These are phyloP conservation scores for Halcyon malimbica DNA, from an alignment of 2,113 vertebrate species.

Conservation along the genomic window DNA sequence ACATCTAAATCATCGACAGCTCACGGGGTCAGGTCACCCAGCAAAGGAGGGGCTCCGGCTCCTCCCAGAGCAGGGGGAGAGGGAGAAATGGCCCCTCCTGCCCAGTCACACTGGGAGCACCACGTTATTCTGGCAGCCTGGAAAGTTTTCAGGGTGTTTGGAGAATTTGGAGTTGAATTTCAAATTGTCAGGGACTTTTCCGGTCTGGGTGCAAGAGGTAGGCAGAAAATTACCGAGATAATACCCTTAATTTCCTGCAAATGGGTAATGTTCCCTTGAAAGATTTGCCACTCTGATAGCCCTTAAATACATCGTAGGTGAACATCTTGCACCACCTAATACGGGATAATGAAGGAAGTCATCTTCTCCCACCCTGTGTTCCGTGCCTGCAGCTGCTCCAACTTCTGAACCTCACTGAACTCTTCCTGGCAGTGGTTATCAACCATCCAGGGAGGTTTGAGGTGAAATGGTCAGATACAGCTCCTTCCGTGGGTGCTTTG, in stretches of 20 bases:
- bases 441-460: neutral
- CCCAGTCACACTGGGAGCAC: neutral
- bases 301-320: neutral
- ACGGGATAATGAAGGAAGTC: neutral
- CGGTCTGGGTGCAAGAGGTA: neutral
- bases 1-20: neutral
- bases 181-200: neutral
- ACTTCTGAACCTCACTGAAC: fast-evolving
- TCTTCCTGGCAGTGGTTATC: neutral
- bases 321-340: neutral
- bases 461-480: neutral
- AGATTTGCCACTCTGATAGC: neutral
- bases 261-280: neutral
- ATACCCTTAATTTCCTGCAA: neutral
- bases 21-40: neutral
- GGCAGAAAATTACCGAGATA: neutral
- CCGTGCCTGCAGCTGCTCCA: neutral
- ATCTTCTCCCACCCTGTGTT: neutral
- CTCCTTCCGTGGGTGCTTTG: neutral
- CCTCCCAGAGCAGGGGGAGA: neutral
- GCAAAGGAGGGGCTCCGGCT: neutral
- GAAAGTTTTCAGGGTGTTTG: neutral
- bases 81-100: neutral
- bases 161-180: neutral
- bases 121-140: neutral